These are phyloP conservation scores for Brachypodius melanocephalos DNA, from an alignment of 2,113 vertebrate species.

Conservation along the genomic window DNA sequence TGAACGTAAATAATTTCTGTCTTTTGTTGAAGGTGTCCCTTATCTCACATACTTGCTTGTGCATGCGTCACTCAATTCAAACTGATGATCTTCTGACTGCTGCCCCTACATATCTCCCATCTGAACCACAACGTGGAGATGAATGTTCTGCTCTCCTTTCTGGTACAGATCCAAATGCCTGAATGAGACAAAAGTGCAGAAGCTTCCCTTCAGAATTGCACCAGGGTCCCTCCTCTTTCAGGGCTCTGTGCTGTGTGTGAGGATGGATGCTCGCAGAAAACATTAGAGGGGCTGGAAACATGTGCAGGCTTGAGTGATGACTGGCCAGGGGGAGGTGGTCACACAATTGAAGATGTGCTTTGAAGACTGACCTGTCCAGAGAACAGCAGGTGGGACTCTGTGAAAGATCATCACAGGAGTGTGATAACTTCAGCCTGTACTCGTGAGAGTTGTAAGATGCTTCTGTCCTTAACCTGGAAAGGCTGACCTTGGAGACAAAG, in stretches of 20 bases:
- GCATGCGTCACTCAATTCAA: background rate
- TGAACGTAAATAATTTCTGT: background rate
- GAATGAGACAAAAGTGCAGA: background rate
- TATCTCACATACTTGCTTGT: background rate
- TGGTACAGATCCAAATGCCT: background rate
- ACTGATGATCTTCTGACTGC: background rate
- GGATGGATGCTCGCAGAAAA: background rate
- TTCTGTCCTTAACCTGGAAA: slow-evolving; percentile 25
- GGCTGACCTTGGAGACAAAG: slow-evolving; percentile 26
- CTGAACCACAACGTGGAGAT: background rate
- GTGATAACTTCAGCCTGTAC: background rate
- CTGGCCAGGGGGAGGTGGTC: background rate
- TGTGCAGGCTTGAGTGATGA: background rate
- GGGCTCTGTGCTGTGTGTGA: background rate
- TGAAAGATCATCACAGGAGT: background rate
- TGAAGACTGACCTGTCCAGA: background rate
- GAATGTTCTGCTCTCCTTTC: background rate
- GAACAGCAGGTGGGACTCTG: background rate
- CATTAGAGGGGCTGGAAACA: background rate
- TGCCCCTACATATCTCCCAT: background rate
- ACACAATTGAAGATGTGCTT: background rate
- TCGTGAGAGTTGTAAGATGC: background rate
- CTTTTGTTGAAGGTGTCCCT: background rate
- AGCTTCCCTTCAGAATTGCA: background rate
- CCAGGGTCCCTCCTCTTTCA: background rate